These are phyloP conservation scores for Folsomia manolachei DNA, from an alignment of 2,888 invertebrate genomes.

Conservation along the genomic window DNA sequence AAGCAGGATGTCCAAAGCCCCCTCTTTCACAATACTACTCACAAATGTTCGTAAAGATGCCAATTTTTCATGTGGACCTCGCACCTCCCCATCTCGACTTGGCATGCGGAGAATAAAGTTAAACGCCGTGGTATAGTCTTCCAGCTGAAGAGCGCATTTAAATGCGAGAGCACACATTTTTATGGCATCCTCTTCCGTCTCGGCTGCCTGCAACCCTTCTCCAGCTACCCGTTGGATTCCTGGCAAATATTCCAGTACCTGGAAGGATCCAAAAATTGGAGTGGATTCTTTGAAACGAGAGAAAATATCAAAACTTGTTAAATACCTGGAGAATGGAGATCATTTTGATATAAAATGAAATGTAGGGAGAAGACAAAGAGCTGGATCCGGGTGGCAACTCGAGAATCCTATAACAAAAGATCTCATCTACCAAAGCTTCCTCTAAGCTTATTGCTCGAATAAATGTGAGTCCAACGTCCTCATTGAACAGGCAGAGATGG, in stretches of 20 bases:
- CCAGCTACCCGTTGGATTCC: slow-evolving; percentile 42
- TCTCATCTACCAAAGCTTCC: slow-evolving; percentile 38
- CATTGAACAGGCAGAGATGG: slow-evolving; percentile 40
- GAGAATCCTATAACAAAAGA: slow-evolving; percentile 43
- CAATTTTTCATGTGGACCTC: slow-evolving; percentile 42
- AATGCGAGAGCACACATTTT: slow-evolving; percentile 49
- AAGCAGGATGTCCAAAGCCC: slow-evolving; percentile 45
- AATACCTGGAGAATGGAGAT: neutral
- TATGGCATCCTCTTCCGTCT: slow-evolving; percentile 20
- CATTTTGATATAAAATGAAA: slow-evolving; percentile 12
- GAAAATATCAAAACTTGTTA: neutral
- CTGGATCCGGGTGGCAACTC: slow-evolving; percentile 5
- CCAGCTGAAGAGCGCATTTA: slow-evolving; percentile 42
- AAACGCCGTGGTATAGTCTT: slow-evolving; percentile 44
- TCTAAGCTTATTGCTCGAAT: slow-evolving; percentile 38
- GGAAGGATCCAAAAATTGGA: slow-evolving; percentile 28
- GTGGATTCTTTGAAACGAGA: slow-evolving; percentile 19
- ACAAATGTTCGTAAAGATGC: slow-evolving; percentile 46
- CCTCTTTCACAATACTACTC: slow-evolving; percentile 35
- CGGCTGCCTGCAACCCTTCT: slow-evolving; percentile 34
- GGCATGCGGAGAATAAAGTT: slow-evolving; percentile 29
- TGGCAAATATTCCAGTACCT: slow-evolving; percentile 41
- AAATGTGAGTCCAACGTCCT: slow-evolving; percentile 32
- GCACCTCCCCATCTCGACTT: slow-evolving; percentile 13
- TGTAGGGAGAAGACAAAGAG: slow-evolving; percentile 1